A percentile compares a stretch with the other conserved stretches of the same genome.
Conservation (phyloP, 2,797 vertebrate species). For the Sciaenops ocellatus region DNA sequence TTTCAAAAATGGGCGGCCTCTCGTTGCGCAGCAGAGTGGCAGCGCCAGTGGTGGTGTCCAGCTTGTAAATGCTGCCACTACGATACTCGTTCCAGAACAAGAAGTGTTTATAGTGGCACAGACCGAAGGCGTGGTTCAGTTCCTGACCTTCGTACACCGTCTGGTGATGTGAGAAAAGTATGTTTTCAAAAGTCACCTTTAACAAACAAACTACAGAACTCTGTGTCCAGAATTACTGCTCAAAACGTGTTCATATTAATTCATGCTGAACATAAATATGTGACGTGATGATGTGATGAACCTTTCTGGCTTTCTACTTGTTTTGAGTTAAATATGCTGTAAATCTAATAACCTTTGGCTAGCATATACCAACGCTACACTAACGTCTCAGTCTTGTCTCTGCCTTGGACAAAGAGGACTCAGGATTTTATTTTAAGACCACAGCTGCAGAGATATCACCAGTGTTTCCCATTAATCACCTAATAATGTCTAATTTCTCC, state of each 20-base stretch:
- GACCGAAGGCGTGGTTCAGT: conserved; percentile 95
- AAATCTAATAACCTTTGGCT: not conserved
- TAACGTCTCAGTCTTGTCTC: not conserved
- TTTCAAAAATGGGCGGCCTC: conserved; percentile 96
- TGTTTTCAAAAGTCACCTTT: not conserved
- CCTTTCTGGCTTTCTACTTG: not conserved
- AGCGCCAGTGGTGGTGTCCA: conserved; percentile 88
- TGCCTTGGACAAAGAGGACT: too few relatives aligned
- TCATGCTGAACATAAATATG: not conserved
- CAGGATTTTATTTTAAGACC: too few relatives aligned
- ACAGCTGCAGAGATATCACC: too few relatives aligned
- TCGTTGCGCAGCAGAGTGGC: conserved; percentile 93
- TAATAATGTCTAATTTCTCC: too few relatives aligned
- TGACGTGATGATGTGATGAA: not conserved
- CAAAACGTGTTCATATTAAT: not conserved
- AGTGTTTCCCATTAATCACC: too few relatives aligned
- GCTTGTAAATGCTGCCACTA: conserved; percentile 94
- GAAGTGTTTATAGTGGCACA: conserved; percentile 95
- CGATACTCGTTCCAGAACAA: conserved; percentile 99
- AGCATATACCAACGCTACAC: fast-evolving
- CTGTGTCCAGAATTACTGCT: not conserved
- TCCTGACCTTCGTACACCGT: conserved; percentile 95
- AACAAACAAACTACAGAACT: not conserved
- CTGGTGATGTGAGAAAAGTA: conserved; percentile 76
- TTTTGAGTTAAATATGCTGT: not conserved